Percentiles rank a stretch among this genome's conserved stretches.
Conservation (phyloP, 1,140 invertebrate species). For the Chlorops oryzae region DNA sequence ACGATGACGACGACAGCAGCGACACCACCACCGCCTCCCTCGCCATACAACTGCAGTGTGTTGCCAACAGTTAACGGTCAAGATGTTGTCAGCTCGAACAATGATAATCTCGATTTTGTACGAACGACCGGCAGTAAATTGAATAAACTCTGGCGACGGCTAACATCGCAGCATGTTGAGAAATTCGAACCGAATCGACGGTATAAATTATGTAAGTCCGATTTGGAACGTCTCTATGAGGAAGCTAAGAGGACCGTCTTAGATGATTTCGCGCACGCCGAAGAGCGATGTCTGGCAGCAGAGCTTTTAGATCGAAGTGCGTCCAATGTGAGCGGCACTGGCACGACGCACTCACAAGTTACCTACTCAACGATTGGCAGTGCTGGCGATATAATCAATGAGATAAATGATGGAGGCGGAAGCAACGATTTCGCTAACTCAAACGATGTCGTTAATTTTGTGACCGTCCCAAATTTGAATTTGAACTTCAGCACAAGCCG, state of each 20-base stretch:
- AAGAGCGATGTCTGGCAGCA: conserved; percentile 2
- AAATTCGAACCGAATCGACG: conserved; percentile 17
- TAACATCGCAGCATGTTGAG: conserved; percentile 17
- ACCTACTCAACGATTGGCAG: no score
- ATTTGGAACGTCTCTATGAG: conserved; percentile 24
- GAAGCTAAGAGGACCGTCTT: conserved; percentile 20
- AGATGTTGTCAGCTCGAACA: neutral
- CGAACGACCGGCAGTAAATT: conserved; percentile 19
- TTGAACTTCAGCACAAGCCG: conserved; percentile 16
- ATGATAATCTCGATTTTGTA: conserved; percentile 11
- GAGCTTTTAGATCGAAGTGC: conserved; percentile 12
- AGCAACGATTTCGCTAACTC: no score
- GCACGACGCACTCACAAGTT: no score
- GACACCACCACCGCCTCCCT: no score
- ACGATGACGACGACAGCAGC: neutral
- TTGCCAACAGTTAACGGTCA: conserved; percentile 1
- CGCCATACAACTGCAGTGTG: no score
- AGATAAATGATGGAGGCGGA: no score
- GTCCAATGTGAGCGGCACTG: neutral
- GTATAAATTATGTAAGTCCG: conserved; percentile 21
- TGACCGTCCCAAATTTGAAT: conserved; percentile 12
- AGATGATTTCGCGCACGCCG: conserved; percentile 13
- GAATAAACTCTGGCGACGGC: conserved; percentile 25
- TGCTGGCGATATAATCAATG: no score
- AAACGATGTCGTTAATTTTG: no score